Evolutionary conservation across 35 echinoderm and acorn worm species (phyloP), one percentile per base, ranked within the genome.

Genomic region (Apostichopus californicus): DNA sequence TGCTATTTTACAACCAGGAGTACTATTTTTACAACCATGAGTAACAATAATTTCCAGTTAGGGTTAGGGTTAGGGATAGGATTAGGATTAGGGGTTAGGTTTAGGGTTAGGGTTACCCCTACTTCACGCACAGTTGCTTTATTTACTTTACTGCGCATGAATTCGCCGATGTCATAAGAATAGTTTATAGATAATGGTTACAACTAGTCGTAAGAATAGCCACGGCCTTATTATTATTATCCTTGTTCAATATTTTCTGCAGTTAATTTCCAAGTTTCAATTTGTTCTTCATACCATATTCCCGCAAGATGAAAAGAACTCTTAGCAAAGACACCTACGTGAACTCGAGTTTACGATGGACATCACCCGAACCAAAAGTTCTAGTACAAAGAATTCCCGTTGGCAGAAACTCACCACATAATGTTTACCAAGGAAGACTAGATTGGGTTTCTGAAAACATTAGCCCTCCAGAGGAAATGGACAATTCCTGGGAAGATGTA

Each of bases 301-400:
- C 26, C 23, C 9, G 26, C 55, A 57, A 82, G 80, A 82, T 82
- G 34, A 13, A 53, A 34, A 12, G 23, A n/a, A 82, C 80, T 6
- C 23, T 80, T 12, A 82, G 14, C 14, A 26, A 82, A n/a, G 25
- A n/a, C 13, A 82, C 21, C 20, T 24, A 53, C 80, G 12, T 57
- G 26, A 54, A 54, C 15, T 54, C 78, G 3, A 46, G 3, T 46
- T 46, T 46, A 80, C 58, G n/a, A 12, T 89, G 86, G 86, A 66
- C 18, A 2, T 89, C 86, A 28, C 86, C 86, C 10, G 86, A 89
- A 26, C 86, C 86, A 21, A 68, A 73, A 17, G 86, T 89, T 73
- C 18, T 89, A 9, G 86, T 89, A 26, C 86, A 89, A n/a, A 26
- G 9, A 89, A 54, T 89, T 52, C 63, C 60, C 14, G 20, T 72